phyloP scores from a whole-genome alignment of 2,113 vertebrate genomes.

The Callopanchax toddi region DNA sequence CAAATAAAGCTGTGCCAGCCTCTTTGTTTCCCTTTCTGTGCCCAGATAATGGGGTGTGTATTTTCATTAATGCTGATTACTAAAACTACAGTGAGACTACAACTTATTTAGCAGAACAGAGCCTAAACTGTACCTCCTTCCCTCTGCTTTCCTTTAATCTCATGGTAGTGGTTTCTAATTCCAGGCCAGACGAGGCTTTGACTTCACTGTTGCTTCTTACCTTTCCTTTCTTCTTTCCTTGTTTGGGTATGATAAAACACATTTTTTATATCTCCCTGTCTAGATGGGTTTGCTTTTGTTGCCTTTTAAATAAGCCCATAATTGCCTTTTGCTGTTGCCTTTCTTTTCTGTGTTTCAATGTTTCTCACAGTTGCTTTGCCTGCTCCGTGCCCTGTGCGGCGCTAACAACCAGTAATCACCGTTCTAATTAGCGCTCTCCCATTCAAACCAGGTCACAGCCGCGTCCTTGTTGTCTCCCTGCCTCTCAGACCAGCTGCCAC shows the following conservation, averaged over 20 bases:
- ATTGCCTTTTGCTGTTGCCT: not conserved
- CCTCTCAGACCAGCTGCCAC: constrained; percentile 49
- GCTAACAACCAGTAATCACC: constrained; percentile 59
- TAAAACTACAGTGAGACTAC: constrained; percentile 2
- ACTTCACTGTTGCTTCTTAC: constrained; percentile 3
- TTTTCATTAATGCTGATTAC: constrained; percentile 12
- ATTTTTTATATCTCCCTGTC: not conserved
- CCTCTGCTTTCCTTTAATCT: not conserved
- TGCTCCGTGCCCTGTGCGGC: constrained; percentile 26
- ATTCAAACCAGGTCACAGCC: constrained; percentile 63
- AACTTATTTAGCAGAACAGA: constrained; percentile 3
- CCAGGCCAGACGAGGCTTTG: not conserved
- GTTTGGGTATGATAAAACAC: not conserved
- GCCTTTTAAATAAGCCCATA: not conserved
- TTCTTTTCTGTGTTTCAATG: not conserved
- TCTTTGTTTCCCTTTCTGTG: not conserved
- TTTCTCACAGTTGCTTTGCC: not conserved
- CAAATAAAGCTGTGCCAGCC: constrained; percentile 24
- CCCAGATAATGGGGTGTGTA: constrained; percentile 7
- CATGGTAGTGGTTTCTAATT: constrained; percentile 13
- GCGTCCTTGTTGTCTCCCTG: constrained; percentile 46
- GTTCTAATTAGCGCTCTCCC: constrained; percentile 53
- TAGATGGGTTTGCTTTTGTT: constrained; percentile 1
- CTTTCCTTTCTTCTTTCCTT: not conserved
- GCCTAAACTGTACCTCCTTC: not conserved